phyloP scores from a whole-genome alignment of 2,888 invertebrate genomes.

The Linnaemya vulpina region DNA sequence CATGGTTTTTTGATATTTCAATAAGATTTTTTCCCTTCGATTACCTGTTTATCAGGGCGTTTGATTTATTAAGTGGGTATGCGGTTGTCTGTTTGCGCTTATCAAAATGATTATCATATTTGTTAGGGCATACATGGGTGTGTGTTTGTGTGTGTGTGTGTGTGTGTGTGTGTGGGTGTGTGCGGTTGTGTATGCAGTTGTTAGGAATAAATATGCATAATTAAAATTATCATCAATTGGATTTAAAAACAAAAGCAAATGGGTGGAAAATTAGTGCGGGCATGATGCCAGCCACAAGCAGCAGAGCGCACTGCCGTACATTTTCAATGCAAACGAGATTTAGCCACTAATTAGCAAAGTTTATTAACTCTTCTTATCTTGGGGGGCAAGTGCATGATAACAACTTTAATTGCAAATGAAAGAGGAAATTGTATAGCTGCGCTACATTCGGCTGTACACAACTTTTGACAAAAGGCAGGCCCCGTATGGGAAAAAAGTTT shows the following conservation, averaged over 20 bases:
- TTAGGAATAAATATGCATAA: not conserved
- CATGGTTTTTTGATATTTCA: conserved; percentile 12
- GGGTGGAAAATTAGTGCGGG: not conserved
- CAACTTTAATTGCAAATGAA: not conserved
- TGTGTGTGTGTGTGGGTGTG: not conserved
- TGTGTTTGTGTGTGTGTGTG: not conserved
- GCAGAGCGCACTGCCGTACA: not conserved
- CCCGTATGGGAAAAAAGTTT: no score
- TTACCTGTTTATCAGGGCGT: not conserved
- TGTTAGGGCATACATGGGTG: no score
- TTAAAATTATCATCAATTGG: conserved; percentile 8
- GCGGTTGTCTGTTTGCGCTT: not conserved
- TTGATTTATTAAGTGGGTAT: conserved; percentile 12
- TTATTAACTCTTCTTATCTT: conserved; percentile 2
- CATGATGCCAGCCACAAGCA: conserved; percentile 12
- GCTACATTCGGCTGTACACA: no score
- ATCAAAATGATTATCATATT: not conserved
- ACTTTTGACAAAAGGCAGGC: not conserved
- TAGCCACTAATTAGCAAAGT: conserved; percentile 1
- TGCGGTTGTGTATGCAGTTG: not conserved
- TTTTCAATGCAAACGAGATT: not conserved
- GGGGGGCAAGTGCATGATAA: not conserved
- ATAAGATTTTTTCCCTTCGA: not conserved
- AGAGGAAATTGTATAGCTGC: no score
- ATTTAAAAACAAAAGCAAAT: conserved; percentile 4